A percentile compares a stretch with the other conserved stretches of the same genome.
phyloP scores from a whole-genome alignment of 2,888 invertebrate species.

The Melanostoma mellinum region DNA sequence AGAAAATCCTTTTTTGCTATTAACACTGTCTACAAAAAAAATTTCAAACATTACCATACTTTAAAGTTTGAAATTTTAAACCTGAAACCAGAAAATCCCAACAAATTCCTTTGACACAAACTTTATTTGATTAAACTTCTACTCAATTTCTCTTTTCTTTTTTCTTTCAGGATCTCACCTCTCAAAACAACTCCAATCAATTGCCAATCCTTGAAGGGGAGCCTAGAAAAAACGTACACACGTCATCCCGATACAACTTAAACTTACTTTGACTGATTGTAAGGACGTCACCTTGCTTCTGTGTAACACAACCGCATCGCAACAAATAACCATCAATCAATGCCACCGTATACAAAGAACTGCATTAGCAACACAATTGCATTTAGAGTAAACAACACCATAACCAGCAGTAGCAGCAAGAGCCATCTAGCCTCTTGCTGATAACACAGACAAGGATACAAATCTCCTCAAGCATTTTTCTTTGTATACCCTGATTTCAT shows the following conservation, averaged over 20 bases:
- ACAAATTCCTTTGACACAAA: neutral
- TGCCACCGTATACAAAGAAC: slow-evolving; percentile 73
- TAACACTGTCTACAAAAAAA: too few relatives aligned
- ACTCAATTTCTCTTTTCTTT: slow-evolving; percentile 9
- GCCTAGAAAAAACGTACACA: slow-evolving; percentile 41
- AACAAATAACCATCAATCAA: slow-evolving; percentile 71
- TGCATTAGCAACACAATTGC: slow-evolving; percentile 72
- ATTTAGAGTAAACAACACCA: slow-evolving; percentile 71
- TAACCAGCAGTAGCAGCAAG: slow-evolving; percentile 37
- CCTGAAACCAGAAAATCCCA: neutral
- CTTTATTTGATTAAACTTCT: neutral
- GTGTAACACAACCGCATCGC: slow-evolving; percentile 58
- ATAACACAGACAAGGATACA: slow-evolving; percentile 57
- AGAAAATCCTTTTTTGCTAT: too few relatives aligned
- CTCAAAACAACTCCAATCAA: slow-evolving; percentile 56
- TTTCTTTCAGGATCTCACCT: slow-evolving; percentile 44
- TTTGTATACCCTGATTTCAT: slow-evolving; percentile 61
- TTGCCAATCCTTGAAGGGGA: slow-evolving; percentile 58
- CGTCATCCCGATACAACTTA: slow-evolving; percentile 36
- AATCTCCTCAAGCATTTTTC: slow-evolving; percentile 45
- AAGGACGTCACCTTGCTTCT: slow-evolving; percentile 41
- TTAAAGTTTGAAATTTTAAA: slow-evolving; percentile 13
- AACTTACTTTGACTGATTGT: slow-evolving; percentile 48
- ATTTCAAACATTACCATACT: too few relatives aligned
- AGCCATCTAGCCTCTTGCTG: slow-evolving; percentile 48